Evolutionary conservation across 2,113 vertebrate species (phyloP).

Genomic region (Stomatorhinus ivindoensis): DNA sequence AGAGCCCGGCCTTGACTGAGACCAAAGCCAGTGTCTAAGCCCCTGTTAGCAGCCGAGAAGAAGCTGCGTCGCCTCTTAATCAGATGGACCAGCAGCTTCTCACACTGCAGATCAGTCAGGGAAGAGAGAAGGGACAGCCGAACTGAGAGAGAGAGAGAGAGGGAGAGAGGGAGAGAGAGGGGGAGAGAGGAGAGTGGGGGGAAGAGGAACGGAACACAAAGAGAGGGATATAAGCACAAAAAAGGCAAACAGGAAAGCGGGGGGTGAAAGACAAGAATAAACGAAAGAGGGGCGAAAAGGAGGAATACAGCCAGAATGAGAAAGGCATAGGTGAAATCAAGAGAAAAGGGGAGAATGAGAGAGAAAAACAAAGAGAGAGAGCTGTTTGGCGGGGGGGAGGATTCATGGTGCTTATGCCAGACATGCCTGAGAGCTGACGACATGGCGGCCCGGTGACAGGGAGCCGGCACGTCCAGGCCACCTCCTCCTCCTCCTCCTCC

Average conservation of each 20-base stretch:
- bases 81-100: no score
- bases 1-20: not conserved
- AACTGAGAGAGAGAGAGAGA: not conserved
- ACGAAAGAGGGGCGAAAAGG: not conserved
- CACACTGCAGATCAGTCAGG: not conserved
- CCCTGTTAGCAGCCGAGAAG: not conserved
- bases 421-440: slow-evolving; percentile 11
- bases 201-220: not conserved
- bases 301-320: not conserved
- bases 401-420: not conserved
- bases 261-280: not conserved
- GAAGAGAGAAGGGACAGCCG: not conserved
- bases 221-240: not conserved
- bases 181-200: not conserved
- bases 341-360: not conserved
- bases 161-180: not conserved
- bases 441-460: not conserved
- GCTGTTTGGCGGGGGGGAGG: not conserved
- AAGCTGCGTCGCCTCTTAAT: not conserved
- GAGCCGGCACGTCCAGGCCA: not conserved
- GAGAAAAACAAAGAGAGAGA: not conserved
- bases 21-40: not conserved
- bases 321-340: not conserved
- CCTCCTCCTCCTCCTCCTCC: not conserved
- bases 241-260: not conserved